Conservation (phyloP, 2,888 invertebrate species). For the Liopterus haemorrhoidalis region DNA sequence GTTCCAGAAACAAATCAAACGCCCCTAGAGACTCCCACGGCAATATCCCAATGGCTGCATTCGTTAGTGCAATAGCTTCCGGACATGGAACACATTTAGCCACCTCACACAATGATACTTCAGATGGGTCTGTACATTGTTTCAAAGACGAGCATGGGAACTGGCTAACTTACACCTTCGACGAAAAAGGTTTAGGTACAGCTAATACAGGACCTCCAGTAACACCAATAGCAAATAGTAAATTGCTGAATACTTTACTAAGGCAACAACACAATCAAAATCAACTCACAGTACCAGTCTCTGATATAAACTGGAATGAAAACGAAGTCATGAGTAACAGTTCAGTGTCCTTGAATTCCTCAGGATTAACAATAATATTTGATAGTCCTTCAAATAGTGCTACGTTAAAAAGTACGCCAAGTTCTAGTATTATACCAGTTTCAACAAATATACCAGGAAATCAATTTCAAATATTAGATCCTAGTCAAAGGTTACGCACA, state of each 20-base stretch:
- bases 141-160: constrained; percentile 81
- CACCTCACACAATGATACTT: constrained; percentile 74
- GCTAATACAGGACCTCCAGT: constrained; percentile 32
- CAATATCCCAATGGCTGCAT: constrained; percentile 47
- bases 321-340: constrained; percentile 47
- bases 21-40: constrained; percentile 53
- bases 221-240: constrained; percentile 37
- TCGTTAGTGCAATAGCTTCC: constrained; percentile 45
- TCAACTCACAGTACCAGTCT: constrained; percentile 18
- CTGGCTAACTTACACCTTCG: constrained; percentile 83
- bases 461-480: constrained; percentile 14
- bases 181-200: constrained; percentile 62
- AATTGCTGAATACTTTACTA: constrained; percentile 40
- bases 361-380: constrained; percentile 43
- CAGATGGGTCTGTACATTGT: constrained; percentile 78
- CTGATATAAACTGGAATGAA: constrained; percentile 37
- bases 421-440: constrained; percentile 10
- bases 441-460: constrained; percentile 9
- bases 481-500: constrained; percentile 12
- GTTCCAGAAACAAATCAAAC: constrained; percentile 50
- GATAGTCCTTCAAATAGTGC: constrained; percentile 40
- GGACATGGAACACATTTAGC: constrained; percentile 61
- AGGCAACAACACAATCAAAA: constrained; percentile 37
- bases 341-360: constrained; percentile 47
- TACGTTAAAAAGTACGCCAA: constrained; percentile 15